phyloP scores from a whole-genome alignment of 2,113 vertebrate species.

The Platichthys stellatus region DNA sequence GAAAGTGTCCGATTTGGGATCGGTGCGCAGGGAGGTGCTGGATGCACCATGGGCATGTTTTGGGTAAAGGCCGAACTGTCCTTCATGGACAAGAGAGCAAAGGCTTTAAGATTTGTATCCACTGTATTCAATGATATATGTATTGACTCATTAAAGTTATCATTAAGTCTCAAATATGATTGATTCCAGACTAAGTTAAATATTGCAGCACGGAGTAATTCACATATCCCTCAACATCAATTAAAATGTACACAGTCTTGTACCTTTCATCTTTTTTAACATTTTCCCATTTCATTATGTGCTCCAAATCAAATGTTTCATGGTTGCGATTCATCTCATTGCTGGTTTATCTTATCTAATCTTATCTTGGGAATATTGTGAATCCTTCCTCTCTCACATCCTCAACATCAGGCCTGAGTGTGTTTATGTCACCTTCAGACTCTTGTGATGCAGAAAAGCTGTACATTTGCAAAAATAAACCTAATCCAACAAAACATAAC shows the following conservation, averaged over 20 bases:
- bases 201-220: not conserved
- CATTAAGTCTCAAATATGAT: no score
- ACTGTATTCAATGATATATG: not conserved
- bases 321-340: not conserved
- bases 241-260: no score
- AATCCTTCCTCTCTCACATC: not conserved
- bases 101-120: constrained; percentile 15
- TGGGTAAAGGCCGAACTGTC: not conserved
- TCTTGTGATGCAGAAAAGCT: not conserved
- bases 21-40: constrained; percentile 26
- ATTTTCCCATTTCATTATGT: no score
- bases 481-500: not conserved
- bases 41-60: constrained; percentile 10
- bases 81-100: constrained; percentile 1
- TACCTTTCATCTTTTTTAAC: no score
- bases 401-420: not conserved
- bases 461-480: not conserved
- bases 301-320: no score
- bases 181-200: not conserved
- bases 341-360: not conserved
- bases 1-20: constrained; percentile 28
- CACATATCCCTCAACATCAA: no score
- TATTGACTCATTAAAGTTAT: no score
- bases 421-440: not conserved
- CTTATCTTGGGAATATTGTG: not conserved